These are phyloP conservation scores for Emberiza fucata DNA, from an alignment of 2,113 vertebrate species.

Conservation along the genomic window DNA sequence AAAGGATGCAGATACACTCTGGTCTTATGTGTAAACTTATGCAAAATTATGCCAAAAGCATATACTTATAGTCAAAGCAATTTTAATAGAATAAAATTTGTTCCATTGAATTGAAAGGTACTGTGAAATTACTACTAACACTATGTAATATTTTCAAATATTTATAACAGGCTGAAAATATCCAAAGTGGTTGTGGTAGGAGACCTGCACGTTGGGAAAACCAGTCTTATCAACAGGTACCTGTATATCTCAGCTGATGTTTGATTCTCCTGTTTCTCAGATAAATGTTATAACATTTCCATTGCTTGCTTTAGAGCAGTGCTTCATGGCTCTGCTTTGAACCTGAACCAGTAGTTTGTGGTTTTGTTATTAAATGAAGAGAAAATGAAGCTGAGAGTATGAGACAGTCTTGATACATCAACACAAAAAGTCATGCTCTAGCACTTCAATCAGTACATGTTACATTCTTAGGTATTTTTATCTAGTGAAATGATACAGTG, in stretches of 20 bases:
- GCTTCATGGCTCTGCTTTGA: background rate
- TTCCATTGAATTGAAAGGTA: background rate
- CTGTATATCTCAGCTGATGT: background rate
- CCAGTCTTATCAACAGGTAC: slow-evolving; percentile 91
- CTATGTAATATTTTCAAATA: background rate
- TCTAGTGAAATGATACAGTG: background rate
- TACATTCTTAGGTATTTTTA: background rate
- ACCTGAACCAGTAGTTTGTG: background rate
- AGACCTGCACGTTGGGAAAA: slow-evolving; percentile 90
- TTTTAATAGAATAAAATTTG: background rate
- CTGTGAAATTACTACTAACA: background rate
- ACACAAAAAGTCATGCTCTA: background rate
- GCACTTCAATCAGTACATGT: background rate
- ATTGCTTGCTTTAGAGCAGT: background rate
- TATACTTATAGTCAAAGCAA: background rate
- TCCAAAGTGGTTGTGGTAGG: slow-evolving; percentile 91
- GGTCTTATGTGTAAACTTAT: background rate
- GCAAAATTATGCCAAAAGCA: background rate
- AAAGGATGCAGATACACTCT: background rate
- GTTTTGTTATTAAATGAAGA: background rate
- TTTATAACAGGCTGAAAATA: slow-evolving; percentile 78
- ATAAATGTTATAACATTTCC: background rate
- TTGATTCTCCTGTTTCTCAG: background rate
- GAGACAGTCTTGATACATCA: background rate
- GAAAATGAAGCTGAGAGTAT: background rate